Evolutionary conservation across 2,113 vertebrate genomes (phyloP), one percentile per base, ranked within the genome.

Genomic region (Cyprinodon tularosa): DNA sequence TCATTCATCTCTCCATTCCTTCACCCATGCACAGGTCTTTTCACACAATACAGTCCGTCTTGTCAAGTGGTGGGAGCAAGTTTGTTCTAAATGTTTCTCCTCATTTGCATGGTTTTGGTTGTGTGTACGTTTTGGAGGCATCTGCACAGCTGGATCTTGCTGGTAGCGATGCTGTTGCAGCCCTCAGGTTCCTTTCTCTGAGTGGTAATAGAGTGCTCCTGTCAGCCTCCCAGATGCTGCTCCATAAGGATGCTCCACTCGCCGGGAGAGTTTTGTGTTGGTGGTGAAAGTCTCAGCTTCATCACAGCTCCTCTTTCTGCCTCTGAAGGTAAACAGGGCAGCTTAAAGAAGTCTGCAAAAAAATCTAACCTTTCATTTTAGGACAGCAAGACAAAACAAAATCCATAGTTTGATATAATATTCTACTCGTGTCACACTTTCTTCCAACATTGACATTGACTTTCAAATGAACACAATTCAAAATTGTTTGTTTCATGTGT

Each of bases 211-310:
- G 89, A 94, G 91, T 92, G 89, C 85, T 90, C 77, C 90, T 94
- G 94, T 95, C 94, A 95, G 84, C 76, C 90, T 89, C 86, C 89
- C 93, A 95, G 93, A 93, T 95, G 94, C 93, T 14, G 82, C 83
- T 90, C 91, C 93, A 94, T 90, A 93, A 93, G 94, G 93, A 86
- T 67, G 76, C 77, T 82, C 68, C 77, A 67, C 83, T 88, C 62
- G 67, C 86, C 89, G 88, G 81, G 76, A 88, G 86, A 89, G 47
- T 76, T 90, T 72, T 47, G 66, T 48, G 76, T 64, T 86, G 74
- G 62, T 68, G 71, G 62, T 71, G 76, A 73, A 66, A 80, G 78
- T 76, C 77, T 78, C 53, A 0, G 68, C 63, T 36, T 74, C 66
- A 70, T 65, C 61, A 15, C 5, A 10, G 62, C 66, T 62, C 39